Conservation (phyloP, 2,888 invertebrate species). For the Panzeria rudis region DNA sequence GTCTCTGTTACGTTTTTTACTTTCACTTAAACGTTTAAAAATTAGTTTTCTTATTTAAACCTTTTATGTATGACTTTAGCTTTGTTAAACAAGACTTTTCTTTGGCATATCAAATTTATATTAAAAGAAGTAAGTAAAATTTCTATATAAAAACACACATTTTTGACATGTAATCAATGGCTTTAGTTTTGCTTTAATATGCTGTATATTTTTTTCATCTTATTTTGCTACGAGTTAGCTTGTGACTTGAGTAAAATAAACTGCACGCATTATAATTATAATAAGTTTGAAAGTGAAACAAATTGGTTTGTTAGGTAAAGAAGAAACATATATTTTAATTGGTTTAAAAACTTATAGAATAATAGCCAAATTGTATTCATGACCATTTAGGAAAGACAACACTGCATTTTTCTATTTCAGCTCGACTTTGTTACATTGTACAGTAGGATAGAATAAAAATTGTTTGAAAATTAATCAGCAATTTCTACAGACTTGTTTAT, state of each 20-base stretch:
- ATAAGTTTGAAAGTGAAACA: constrained; percentile 49
- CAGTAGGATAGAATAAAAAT: no score
- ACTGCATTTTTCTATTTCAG: no score
- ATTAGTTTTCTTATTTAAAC: constrained; percentile 24
- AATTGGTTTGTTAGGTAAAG: constrained; percentile 21
- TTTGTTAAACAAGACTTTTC: constrained; percentile 19
- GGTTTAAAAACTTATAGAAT: neutral
- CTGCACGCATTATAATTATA: constrained; percentile 55
- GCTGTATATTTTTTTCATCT: neutral
- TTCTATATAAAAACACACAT: neutral
- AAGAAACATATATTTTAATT: neutral
- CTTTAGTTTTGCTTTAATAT: constrained; percentile 44
- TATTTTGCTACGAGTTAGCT: neutral
- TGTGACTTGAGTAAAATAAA: neutral
- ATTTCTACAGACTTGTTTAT: no score
- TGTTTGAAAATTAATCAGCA: no score
- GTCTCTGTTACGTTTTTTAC: constrained; percentile 17
- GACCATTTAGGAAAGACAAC: no score
- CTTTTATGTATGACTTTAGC: constrained; percentile 22
- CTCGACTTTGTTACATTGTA: no score
- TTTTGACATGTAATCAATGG: constrained; percentile 62
- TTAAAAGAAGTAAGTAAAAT: neutral
- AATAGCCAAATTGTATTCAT: no score
- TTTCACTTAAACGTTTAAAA: constrained; percentile 34
- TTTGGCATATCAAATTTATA: constrained; percentile 22